These are phyloP conservation scores for Papilio gigon DNA, from an alignment of 2,888 invertebrate genomes.

Conservation along the genomic window DNA sequence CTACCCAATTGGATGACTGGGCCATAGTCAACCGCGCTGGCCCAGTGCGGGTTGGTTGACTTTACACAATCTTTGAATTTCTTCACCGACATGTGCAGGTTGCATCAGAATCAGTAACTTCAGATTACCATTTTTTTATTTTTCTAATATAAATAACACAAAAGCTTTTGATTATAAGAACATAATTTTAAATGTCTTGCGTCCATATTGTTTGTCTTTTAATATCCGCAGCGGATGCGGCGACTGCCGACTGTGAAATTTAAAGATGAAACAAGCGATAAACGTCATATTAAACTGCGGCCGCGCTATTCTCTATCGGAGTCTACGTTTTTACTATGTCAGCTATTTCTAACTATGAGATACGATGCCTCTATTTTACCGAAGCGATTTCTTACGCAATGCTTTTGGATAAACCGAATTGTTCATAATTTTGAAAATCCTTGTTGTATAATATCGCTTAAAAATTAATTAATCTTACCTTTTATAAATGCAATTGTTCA, in stretches of 20 bases:
- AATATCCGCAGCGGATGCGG: slow-evolving; percentile 54
- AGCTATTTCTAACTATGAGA: slow-evolving; percentile 30
- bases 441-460: not conserved
- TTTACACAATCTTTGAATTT: no score
- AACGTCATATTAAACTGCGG: slow-evolving; percentile 39
- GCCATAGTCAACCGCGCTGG: no score
- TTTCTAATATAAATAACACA: not conserved
- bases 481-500: no score
- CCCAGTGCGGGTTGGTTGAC: no score
- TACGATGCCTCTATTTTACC: slow-evolving; percentile 15
- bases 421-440: not conserved
- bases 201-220: not conserved
- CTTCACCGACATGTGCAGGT: no score
- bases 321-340: slow-evolving; percentile 17
- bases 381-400: not conserved
- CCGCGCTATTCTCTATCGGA: slow-evolving; percentile 23
- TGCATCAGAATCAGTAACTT: no score
- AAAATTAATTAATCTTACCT: not conserved
- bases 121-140: no score
- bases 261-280: slow-evolving; percentile 39
- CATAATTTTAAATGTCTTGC: not conserved
- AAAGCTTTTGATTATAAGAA: not conserved
- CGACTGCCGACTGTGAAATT: slow-evolving; percentile 52
- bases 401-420: not conserved
- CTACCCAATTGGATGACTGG: no score